A percentile compares a stretch with the other conserved stretches of the same genome.
Conservation (phyloP, 2,797 vertebrate genomes). For the Smutsia gigantea region DNA sequence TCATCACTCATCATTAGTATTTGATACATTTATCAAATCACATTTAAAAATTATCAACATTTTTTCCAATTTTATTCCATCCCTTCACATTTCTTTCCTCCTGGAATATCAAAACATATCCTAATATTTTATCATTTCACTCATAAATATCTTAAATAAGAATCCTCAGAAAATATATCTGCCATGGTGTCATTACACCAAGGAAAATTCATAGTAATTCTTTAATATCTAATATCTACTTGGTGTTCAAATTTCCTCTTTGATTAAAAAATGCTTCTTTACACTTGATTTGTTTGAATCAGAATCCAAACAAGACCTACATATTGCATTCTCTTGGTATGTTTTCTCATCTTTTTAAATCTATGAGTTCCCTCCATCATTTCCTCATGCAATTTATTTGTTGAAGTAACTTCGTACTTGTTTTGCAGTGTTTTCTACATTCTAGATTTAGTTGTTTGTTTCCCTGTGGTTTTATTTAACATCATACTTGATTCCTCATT, state of each 20-base stretch:
- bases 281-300: not conserved
- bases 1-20: no score
- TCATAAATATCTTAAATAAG: not conserved
- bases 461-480: not conserved
- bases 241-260: not conserved
- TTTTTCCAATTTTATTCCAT: not conserved
- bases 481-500: not conserved
- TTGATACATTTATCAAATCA: not conserved
- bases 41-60: not conserved
- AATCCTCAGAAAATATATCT: no score
- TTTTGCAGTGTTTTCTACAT: not conserved
- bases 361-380: not conserved
- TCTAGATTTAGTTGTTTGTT: not conserved
- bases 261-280: not conserved
- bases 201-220: not conserved
- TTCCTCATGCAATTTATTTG: not conserved
- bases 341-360: not conserved
- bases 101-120: not conserved
- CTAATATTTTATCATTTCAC: not conserved
- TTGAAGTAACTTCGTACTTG: not conserved
- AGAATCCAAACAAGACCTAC: not conserved
- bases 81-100: not conserved
- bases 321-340: not conserved
- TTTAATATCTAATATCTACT: not conserved
- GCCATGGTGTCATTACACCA: not conserved